Evolutionary conservation across 2,888 invertebrate genomes (phyloP), one percentile per base, ranked within the genome.

Genomic region (Bugulina stolonifera): DNA sequence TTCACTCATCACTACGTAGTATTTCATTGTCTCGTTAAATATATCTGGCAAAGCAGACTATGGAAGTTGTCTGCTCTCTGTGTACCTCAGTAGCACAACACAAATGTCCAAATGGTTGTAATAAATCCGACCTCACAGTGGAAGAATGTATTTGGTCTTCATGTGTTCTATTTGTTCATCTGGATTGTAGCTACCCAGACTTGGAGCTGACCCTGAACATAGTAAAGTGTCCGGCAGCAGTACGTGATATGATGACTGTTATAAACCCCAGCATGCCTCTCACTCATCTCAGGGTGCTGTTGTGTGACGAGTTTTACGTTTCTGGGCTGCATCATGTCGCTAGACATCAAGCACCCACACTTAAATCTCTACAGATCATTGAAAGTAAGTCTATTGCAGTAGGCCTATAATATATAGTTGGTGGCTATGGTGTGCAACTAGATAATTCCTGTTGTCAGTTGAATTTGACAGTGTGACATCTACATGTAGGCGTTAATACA

Each of bases 261-360:
- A 83, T 91, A 71, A 88, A 88, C 76, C 88, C 88, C 64, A 87
- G 88, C 73, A 90, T 91, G 90, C 91, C 91, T 25, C 85, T 91
- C 29, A 88, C 90, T 29, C 90, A 90, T 82, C 86, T 91, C 71
- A 89, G 90, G 79, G 89, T 90, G 72, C 87, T 91, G 77, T 91
- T 91, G 84, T 91, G 91, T 82, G 89, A 90, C 82, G 85, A 86
- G 81, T 84, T 90, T 71, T 89, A 89, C 78, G 80, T 87, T 73
- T 82, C 86, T 57, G 87, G 88, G 52, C 82, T 90, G 69, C 86
- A 88, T 78, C 82, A 83, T 74, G 82, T 90, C 74, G 86, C 88
- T 5, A 76, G 76, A 52, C 79, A 80, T 71, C 77, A 80, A 75
- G 74, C 73, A 35, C 73, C 74, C 32, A 87, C 87, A 2, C 82